Conservation (phyloP, 2,888 invertebrate species). For the Hymenopus coronatus region DNA sequence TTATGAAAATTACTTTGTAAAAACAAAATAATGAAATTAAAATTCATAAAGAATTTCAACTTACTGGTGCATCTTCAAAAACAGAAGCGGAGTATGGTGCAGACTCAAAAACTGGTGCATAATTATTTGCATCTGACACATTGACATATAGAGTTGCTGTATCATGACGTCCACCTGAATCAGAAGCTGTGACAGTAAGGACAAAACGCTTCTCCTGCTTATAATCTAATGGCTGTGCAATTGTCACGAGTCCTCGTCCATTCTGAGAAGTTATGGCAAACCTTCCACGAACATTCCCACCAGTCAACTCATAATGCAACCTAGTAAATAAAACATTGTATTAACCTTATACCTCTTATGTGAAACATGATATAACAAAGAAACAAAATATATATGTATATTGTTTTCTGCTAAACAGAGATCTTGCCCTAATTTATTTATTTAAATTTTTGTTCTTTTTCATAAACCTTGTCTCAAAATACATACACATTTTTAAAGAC, state of each 20-base stretch:
- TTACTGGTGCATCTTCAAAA: slow-evolving; percentile 81
- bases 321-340: slow-evolving; percentile 40
- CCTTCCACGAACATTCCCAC: slow-evolving; percentile 78
- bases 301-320: slow-evolving; percentile 80
- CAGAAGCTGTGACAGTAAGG: slow-evolving; percentile 82
- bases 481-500: no score
- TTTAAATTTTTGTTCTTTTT: no score
- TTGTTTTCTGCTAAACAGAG: no score
- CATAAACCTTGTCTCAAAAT: no score
- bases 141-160: slow-evolving; percentile 88
- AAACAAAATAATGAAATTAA: background rate
- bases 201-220: slow-evolving; percentile 84
- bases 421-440: no score
- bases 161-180: slow-evolving; percentile 84
- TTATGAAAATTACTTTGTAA: background rate
- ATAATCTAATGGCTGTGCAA: slow-evolving; percentile 88
- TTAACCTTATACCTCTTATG: background rate
- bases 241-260: slow-evolving; percentile 79
- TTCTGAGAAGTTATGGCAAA: slow-evolving; percentile 90
- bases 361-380: no score
- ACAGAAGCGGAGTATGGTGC: slow-evolving; percentile 86
- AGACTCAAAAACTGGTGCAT: slow-evolving; percentile 88
- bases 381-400: no score
- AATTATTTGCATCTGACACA: slow-evolving; percentile 92
- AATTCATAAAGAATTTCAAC: background rate